Base-by-base conservation (phyloP, 2,113 vertebrate genomes). In the Apaloderma vittatum region DNA sequence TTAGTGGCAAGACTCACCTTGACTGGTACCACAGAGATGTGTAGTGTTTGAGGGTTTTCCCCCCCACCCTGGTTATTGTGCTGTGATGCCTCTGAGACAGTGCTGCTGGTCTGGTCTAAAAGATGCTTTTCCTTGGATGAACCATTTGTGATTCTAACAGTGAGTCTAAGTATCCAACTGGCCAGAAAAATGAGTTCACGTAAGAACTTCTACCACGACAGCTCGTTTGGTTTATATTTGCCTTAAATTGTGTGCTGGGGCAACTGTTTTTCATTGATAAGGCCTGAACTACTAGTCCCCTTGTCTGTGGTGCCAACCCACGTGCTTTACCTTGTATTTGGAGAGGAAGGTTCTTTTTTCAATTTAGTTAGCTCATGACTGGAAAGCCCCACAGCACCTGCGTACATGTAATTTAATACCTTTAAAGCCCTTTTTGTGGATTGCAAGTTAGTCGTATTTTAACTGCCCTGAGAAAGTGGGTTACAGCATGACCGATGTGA, bases 361-460 rank as follows among this genome's bases (percentile, higher is more conserved):
- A 49, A 1, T 72, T 52, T 49, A 12, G 80, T 95, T 95, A 97
- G 61, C 73, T 94, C 95, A 87, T 91, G 77, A 24, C 93, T 97
- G 94, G 96, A 97, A 96, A 97, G 86, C 68, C 94, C 88, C 95
- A 82, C 66, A 95, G 72, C 88, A 86, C 90, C 76, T 94, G 85
- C 73, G n/a, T 90, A 4, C 40, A 11, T 67, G 94, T 94, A 92
- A 95, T 81, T 92, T 84, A 95, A 97, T 92, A 88, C 86, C 18
- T 81, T 88, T 87, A 88, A 85, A 86, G 36, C 52, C 45, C 30
- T 75, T 95, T 91, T 82, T 75, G 58, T 66, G 59, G 83, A 55
- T 81, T 86, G 75, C 70, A 77, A 36, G 66, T 84, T 96, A 95
- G 86, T 78, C 86, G 19, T 81, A 74, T 86, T 93, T 80, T 68